These are phyloP conservation scores for Sarcophaga variegata DNA, from an alignment of 2,888 invertebrate genomes.

Conservation along the genomic window DNA sequence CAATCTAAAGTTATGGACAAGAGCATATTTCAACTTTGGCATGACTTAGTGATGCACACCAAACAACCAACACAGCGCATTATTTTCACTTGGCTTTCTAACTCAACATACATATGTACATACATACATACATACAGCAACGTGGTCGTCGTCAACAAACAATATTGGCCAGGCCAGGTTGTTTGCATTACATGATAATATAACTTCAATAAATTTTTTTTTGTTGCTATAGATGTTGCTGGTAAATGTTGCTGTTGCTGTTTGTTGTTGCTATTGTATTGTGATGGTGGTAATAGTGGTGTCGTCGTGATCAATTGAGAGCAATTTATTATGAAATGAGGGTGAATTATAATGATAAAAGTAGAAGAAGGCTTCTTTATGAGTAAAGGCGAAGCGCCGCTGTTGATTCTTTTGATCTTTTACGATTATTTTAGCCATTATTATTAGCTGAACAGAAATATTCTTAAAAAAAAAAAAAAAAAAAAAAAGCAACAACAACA, in stretches of 20 bases:
- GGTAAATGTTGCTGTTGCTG: slow-evolving; percentile 25
- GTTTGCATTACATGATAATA: slow-evolving; percentile 44
- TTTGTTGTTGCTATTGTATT: slow-evolving; percentile 14
- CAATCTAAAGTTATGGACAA: background rate
- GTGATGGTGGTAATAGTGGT: slow-evolving; percentile 44
- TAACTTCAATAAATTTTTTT: background rate
- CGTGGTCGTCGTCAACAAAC: background rate
- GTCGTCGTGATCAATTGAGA: slow-evolving; percentile 81
- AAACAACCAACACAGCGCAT: slow-evolving; percentile 38
- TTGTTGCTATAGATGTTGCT: slow-evolving; percentile 27
- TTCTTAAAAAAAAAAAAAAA: background rate
- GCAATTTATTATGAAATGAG: slow-evolving; percentile 83
- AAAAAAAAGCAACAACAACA: background rate
- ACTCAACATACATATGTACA: background rate
- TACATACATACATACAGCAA: slow-evolving; percentile 2
- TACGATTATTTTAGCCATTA: slow-evolving; percentile 67
- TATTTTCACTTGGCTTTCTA: background rate
- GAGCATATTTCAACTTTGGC: slow-evolving; percentile 53
- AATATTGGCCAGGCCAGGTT: slow-evolving; percentile 36
- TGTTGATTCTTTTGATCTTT: slow-evolving; percentile 78
- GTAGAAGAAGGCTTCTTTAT: slow-evolving; percentile 73
- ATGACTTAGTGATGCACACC: slow-evolving; percentile 46
- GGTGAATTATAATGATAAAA: slow-evolving; percentile 81
- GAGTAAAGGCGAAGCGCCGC: slow-evolving; percentile 69
- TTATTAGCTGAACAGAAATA: slow-evolving; percentile 47